Evolutionary conservation across 2,113 vertebrate species (phyloP).

Genomic region (Salvelinus fontinalis): DNA sequence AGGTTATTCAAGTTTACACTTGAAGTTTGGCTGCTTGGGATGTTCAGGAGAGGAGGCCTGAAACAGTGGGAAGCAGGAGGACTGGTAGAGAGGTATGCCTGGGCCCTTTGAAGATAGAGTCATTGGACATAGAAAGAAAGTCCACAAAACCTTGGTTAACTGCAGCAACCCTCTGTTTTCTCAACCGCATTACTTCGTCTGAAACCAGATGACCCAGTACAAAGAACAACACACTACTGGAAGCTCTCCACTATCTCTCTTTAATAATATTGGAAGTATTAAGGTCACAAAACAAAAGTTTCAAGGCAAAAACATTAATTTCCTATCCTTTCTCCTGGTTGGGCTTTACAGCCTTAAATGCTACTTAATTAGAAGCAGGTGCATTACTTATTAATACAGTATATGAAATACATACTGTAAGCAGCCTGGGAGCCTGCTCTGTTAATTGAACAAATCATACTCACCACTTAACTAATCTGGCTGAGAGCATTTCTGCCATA

Average conservation of each 20-base stretch:
- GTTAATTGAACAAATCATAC: conserved; percentile 31
- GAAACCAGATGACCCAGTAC: background rate
- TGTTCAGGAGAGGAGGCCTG: background rate
- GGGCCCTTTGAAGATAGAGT: background rate
- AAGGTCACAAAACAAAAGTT: background rate
- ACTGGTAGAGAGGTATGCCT: background rate
- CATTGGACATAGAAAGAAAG: background rate
- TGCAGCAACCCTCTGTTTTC: background rate
- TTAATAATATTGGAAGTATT: background rate
- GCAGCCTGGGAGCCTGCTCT: background rate
- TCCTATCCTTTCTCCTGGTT: background rate
- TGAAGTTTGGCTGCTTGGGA: background rate
- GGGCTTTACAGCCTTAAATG: background rate
- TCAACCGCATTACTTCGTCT: background rate
- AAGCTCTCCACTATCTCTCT: background rate
- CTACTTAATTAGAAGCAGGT: background rate
- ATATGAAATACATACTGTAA: background rate
- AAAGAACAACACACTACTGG: background rate
- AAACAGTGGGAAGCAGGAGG: background rate
- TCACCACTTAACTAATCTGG: conserved; percentile 19
- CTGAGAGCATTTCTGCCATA: no score
- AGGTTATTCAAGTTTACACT: background rate
- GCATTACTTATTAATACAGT: background rate
- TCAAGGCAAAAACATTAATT: background rate
- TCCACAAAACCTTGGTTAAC: background rate